Evolutionary conservation across 2,888 invertebrate genomes (phyloP).

Genomic region (Pogonocherus hispidulus): DNA sequence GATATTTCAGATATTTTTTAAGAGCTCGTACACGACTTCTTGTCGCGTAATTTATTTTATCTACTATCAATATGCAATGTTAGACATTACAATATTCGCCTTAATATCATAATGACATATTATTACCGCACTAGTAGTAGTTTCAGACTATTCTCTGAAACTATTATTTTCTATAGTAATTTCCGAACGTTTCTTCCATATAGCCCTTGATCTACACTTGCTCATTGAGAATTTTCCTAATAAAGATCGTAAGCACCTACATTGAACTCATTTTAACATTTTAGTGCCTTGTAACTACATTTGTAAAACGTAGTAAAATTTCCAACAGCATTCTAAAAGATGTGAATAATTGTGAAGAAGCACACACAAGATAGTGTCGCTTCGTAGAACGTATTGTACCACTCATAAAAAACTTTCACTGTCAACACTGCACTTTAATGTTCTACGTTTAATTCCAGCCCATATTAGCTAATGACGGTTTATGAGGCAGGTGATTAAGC

Average conservation of each 20-base stretch:
- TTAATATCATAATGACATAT: too few species aligned
- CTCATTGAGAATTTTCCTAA: background rate
- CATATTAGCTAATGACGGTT: conserved; percentile 13
- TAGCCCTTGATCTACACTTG: too few species aligned
- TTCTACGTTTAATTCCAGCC: background rate
- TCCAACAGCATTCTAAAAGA: background rate
- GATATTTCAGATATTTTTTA: too few species aligned
- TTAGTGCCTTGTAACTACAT: background rate
- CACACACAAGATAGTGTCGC: background rate
- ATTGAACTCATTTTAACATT: background rate
- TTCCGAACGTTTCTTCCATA: too few species aligned
- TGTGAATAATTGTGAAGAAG: background rate
- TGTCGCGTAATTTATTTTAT: too few species aligned
- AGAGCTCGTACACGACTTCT: too few species aligned
- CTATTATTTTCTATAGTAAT: too few species aligned
- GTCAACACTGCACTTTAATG: background rate
- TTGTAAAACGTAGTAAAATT: background rate
- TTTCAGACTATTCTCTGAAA: too few species aligned
- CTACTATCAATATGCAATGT: too few species aligned
- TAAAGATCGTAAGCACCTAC: background rate
- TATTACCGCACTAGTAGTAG: too few species aligned
- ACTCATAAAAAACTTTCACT: background rate
- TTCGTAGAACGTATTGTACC: background rate
- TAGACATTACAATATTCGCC: too few species aligned
- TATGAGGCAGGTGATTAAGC: conserved; percentile 1